phyloP scores from a whole-genome alignment of 92 coral and sea anemone genomes.

The Plumapathes pennacea region DNA sequence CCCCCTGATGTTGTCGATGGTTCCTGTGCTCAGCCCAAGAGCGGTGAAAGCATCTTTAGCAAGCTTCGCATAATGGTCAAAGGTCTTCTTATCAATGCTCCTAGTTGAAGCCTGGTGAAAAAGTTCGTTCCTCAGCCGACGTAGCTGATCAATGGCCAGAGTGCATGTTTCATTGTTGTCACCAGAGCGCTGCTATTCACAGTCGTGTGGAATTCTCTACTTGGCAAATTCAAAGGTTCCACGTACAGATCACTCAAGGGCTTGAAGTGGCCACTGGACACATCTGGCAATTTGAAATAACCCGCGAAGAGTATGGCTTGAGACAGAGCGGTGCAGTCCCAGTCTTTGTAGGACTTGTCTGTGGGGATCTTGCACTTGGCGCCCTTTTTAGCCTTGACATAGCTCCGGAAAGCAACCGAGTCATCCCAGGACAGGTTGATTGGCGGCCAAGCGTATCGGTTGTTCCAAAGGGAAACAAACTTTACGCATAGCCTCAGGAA shows the following conservation, averaged over 20 bases:
- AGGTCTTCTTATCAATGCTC: slow-evolving; percentile 10
- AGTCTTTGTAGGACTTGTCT: slow-evolving; percentile 1
- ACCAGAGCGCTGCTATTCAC: slow-evolving; percentile 15
- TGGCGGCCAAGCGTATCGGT: slow-evolving; percentile 17
- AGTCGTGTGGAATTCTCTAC: slow-evolving; percentile 22
- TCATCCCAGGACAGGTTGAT: slow-evolving; percentile 33
- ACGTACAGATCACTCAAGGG: slow-evolving; percentile 10
- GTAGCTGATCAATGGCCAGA: slow-evolving; percentile 50
- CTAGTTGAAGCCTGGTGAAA: slow-evolving; percentile 19
- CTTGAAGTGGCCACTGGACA: neutral
- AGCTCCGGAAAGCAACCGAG: neutral
- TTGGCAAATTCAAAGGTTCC: neutral
- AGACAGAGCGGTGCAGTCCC: slow-evolving; percentile 45
- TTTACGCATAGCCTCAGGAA: slow-evolving; percentile 28
- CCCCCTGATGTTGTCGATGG: slow-evolving; percentile 5
- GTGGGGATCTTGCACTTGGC: slow-evolving; percentile 3
- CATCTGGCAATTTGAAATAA: slow-evolving; percentile 8
- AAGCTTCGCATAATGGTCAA: slow-evolving; percentile 2
- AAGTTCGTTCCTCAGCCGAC: slow-evolving; percentile 18
- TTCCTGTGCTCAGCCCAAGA: slow-evolving; percentile 2
- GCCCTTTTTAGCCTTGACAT: neutral
- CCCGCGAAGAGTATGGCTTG: slow-evolving; percentile 33
- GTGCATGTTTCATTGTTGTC: slow-evolving; percentile 24
- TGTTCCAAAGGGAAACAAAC: slow-evolving; percentile 53
- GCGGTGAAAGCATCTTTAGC: slow-evolving; percentile 23